Evolutionary conservation across 2,888 invertebrate species (phyloP).

Genomic region (Cosmia trapezina): DNA sequence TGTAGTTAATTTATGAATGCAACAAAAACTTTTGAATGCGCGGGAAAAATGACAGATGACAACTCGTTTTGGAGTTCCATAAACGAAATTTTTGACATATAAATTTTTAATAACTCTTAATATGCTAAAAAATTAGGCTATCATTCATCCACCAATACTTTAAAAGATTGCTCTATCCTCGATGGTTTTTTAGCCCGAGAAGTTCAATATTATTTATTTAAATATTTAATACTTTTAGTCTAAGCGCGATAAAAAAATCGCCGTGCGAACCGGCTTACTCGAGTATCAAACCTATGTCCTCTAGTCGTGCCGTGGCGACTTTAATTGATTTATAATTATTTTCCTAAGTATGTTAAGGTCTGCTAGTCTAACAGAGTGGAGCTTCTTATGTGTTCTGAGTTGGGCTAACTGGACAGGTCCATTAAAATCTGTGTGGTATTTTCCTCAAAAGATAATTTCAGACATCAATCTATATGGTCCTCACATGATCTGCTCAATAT

Average conservation of each 20-base stretch:
- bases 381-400: neutral
- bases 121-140: no score
- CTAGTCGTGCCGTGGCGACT: neutral
- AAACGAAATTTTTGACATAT: neutral
- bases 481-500: neutral
- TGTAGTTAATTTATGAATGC: conserved; percentile 10
- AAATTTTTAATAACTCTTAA: neutral
- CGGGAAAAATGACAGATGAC: conserved; percentile 35
- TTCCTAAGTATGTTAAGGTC: conserved; percentile 31
- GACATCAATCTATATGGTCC: neutral
- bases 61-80: conserved; percentile 26
- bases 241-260: neutral
- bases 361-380: neutral
- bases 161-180: neutral
- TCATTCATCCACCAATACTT: neutral
- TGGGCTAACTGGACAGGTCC: neutral
- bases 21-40: conserved; percentile 32
- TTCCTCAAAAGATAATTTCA: neutral
- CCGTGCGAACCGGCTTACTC: neutral
- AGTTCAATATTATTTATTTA: neutral
- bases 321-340: conserved; percentile 33
- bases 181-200: neutral
- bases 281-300: neutral
- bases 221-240: neutral
- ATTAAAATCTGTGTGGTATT: neutral